A percentile compares a stretch with the other conserved stretches of the same genome.
These are phyloP conservation scores for Actinia tenebrosa DNA, from an alignment of 64 coral and sea anemone species.

Conservation along the genomic window DNA sequence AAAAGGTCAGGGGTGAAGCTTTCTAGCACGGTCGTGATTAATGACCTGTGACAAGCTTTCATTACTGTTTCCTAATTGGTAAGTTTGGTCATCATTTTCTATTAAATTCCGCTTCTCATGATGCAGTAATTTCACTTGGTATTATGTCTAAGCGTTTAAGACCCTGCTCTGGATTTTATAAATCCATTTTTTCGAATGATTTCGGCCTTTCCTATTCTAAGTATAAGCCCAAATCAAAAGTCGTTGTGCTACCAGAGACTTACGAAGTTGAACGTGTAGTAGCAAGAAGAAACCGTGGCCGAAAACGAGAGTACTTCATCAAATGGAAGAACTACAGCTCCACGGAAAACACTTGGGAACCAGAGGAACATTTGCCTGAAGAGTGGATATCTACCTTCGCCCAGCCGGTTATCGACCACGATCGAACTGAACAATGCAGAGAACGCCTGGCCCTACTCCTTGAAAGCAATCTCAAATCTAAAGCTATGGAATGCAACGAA, in stretches of 20 bases:
- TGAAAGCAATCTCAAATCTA: neutral
- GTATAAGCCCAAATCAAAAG: slow-evolving; percentile 6
- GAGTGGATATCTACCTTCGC: neutral
- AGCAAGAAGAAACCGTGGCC: neutral
- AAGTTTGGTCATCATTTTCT: neutral
- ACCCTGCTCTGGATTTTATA: too few species aligned
- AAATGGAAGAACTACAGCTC: slow-evolving; percentile 1
- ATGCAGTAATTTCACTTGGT: too few species aligned
- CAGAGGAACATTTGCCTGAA: neutral
- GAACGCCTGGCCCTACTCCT: neutral
- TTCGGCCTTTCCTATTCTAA: neutral
- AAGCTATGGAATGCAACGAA: neutral
- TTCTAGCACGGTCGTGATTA: too few species aligned
- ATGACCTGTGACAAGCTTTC: neutral
- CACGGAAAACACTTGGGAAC: neutral
- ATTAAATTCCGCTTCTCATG: too few species aligned
- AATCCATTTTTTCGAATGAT: too few species aligned
- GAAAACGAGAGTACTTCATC: neutral
- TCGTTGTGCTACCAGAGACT: neutral
- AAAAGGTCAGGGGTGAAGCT: too few species aligned
- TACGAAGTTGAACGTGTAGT: slow-evolving; percentile 30
- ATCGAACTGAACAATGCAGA: neutral
- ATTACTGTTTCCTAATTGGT: neutral
- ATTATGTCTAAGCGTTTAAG: too few species aligned
- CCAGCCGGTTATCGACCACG: neutral